These are phyloP conservation scores for Atethmia centrago DNA, from an alignment of 2,888 invertebrate species.

Conservation along the genomic window DNA sequence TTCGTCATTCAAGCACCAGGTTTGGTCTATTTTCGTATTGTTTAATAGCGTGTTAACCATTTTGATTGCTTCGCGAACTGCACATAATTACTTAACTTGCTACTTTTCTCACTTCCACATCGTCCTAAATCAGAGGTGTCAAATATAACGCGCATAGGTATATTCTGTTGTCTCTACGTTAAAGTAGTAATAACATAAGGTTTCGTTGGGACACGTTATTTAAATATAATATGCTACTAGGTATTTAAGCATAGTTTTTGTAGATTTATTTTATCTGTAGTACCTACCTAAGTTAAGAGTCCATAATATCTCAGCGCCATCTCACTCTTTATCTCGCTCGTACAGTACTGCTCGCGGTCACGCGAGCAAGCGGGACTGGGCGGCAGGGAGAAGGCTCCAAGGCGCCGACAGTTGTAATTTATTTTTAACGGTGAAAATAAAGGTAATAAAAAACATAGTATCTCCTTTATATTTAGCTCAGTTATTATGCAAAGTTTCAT, in stretches of 20 bases:
- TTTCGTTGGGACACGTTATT: constrained; percentile 41
- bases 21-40: constrained; percentile 62
- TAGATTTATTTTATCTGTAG: constrained; percentile 31
- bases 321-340: too few relatives aligned
- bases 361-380: too few relatives aligned
- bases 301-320: too few relatives aligned
- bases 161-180: constrained; percentile 42
- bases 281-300: background rate
- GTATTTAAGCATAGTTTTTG: constrained; percentile 1
- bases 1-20: constrained; percentile 43
- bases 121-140: constrained; percentile 70
- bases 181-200: constrained; percentile 39
- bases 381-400: too few relatives aligned
- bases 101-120: constrained; percentile 77
- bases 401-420: too few relatives aligned
- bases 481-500: too few relatives aligned
- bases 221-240: constrained; percentile 45
- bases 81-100: constrained; percentile 78
- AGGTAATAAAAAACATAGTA: too few relatives aligned
- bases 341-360: too few relatives aligned
- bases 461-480: too few relatives aligned
- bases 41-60: constrained; percentile 74
- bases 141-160: constrained; percentile 61
- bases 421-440: too few relatives aligned
- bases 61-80: constrained; percentile 80